Percentiles rank a stretch among this genome's conserved stretches.
phyloP scores from a whole-genome alignment of 2,888 invertebrate genomes.

The Brachyptera putata region DNA sequence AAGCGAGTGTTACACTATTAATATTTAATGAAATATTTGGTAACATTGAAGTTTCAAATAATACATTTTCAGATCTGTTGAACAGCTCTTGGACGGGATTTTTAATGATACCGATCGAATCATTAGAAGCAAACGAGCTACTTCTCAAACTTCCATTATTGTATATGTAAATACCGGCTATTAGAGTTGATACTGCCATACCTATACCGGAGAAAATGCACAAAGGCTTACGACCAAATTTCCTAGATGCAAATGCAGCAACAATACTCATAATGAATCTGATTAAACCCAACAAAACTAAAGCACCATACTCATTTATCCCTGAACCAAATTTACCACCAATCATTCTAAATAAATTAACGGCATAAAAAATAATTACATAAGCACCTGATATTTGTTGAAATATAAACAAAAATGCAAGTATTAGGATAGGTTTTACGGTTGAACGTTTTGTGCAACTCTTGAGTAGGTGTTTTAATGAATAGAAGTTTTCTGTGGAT shows the following conservation, averaged over 20 bases:
- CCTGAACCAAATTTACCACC: conserved; percentile 46
- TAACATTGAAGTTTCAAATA: too few species aligned
- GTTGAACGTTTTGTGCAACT: conserved; percentile 34
- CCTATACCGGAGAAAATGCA: conserved; percentile 51
- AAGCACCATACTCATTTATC: conserved; percentile 48
- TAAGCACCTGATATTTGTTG: conserved; percentile 57
- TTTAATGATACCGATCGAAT: too few species aligned
- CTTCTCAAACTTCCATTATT: conserved; percentile 28
- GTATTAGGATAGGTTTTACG: conserved; percentile 51
- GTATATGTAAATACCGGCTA: conserved; percentile 40
- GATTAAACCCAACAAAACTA: conserved; percentile 50
- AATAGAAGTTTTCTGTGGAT: background rate
- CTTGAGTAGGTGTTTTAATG: background rate
- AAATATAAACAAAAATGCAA: conserved; percentile 48
- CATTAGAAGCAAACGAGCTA: too few species aligned
- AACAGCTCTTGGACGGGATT: too few species aligned
- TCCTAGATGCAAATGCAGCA: conserved; percentile 48
- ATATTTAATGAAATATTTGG: background rate
- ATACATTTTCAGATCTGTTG: too few species aligned
- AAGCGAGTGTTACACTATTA: too few species aligned
- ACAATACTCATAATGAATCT: conserved; percentile 52
- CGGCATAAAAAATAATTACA: conserved; percentile 55
- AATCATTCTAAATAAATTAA: conserved; percentile 50
- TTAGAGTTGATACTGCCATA: conserved; percentile 50
- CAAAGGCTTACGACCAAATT: conserved; percentile 49